Base-by-base conservation (phyloP, 2,113 vertebrate species). In the Paradoxurus hermaphroditus region DNA sequence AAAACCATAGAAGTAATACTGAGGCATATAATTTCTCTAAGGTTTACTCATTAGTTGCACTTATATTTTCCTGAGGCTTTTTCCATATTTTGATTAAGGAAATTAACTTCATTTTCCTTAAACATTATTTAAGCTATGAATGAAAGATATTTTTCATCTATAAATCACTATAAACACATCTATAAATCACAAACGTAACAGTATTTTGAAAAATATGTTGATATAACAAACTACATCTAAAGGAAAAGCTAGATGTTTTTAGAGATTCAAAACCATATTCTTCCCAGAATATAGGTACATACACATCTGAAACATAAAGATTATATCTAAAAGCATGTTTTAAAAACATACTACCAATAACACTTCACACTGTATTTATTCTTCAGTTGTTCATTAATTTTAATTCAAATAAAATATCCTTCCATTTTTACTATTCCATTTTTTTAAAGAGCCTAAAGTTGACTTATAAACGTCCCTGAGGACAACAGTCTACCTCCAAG, bases 381-480 rank as follows among this genome's bases (percentile, higher is more conserved):
- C 31, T 90, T 70, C 23, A 86, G 23, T 44, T 93, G 49, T 93
- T 91, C 49, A 93, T 36, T 77, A 94, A 90, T 77, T 77, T 96
- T 72, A 88, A 84, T 83, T 70, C 56, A 86, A 82, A 77, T 87
- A 82, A 87, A 97, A 70, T 93, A 65, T 34, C 44, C 27, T 53
- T 53, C 15, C 51, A 53, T 95, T 63, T 46, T 46, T 27, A n/a
- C n/a, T n/a, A n/a, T n/a, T n/a, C n/a, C n/a, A n/a, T 72, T 87
- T 51, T 67, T 67, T 56, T 70, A 15, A 94, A 83, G 19, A 46
- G 27, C 18, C 18, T 78, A 78, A 91, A 89, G 41, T 25, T 94
- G 21, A 63, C 39, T 79, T 92, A 73, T 16, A 27, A 92, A 84
- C 79, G 53, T 21, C 67, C 67, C 31, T 67, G 56, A 72, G 36